Evolutionary conservation across 2,888 invertebrate genomes (phyloP).

Genomic region (Pammene aurita): DNA sequence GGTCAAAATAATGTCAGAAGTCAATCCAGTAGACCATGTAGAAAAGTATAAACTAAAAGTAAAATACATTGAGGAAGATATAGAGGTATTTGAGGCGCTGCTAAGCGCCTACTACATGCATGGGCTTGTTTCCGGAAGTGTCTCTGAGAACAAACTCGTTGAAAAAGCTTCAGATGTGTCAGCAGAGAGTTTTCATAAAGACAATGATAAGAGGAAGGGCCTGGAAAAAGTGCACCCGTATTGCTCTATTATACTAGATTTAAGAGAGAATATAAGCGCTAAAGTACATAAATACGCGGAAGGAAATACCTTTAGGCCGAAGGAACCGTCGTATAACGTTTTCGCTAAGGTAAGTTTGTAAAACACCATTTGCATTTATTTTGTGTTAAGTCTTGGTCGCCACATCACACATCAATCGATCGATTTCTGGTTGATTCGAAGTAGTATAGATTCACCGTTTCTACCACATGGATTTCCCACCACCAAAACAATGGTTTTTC

Average conservation of each 20-base stretch:
- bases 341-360: constrained; percentile 75
- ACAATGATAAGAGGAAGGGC: constrained; percentile 50
- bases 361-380: background rate
- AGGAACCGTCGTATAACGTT: constrained; percentile 74
- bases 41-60: constrained; percentile 89
- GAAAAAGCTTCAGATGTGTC: constrained; percentile 58
- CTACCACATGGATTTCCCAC: no score
- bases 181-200: constrained; percentile 51
- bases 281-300: constrained; percentile 74
- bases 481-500: no score
- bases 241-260: constrained; percentile 67
- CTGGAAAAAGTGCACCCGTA: constrained; percentile 76
- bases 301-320: constrained; percentile 82
- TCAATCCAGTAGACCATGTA: constrained; percentile 92
- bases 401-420: background rate
- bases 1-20: constrained; percentile 82
- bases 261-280: constrained; percentile 65
- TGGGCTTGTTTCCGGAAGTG: constrained; percentile 64
- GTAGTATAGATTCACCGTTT: no score
- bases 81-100: constrained; percentile 82
- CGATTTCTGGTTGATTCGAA: background rate
- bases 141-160: constrained; percentile 63
- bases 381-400: background rate
- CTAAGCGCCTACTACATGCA: constrained; percentile 83
- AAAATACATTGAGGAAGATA: constrained; percentile 87